A percentile compares a stretch with the other conserved stretches of the same genome.
These are phyloP conservation scores for Ostrea denselamellosa DNA, from an alignment of 1,140 invertebrate species.

Conservation along the genomic window DNA sequence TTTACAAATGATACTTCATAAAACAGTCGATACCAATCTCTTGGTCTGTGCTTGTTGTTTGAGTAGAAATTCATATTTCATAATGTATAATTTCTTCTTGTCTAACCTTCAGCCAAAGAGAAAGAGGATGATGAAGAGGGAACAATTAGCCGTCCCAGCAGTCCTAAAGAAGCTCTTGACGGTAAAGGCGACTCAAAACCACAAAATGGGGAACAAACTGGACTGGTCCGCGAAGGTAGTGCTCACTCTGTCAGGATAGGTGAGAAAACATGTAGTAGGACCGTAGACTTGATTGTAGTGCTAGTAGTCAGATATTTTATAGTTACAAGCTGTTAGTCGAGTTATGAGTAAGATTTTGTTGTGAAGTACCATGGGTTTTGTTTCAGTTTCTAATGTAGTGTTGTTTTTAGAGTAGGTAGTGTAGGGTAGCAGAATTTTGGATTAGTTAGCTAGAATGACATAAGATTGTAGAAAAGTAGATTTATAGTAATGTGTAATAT, in stretches of 20 bases:
- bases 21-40: no score
- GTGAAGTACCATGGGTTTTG: no score
- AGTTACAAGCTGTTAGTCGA: neutral
- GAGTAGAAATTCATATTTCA: neutral
- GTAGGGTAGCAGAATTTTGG: no score
- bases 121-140: slow-evolving; percentile 69
- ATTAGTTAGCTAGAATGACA: no score
- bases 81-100: neutral
- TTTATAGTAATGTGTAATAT: no score
- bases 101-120: slow-evolving; percentile 53
- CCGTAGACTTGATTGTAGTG: neutral
- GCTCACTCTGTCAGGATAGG: slow-evolving; percentile 57
- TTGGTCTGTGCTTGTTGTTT: no score
- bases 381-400: no score
- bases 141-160: slow-evolving; percentile 70
- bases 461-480: no score
- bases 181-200: slow-evolving; percentile 50
- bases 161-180: slow-evolving; percentile 62
- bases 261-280: slow-evolving; percentile 28
- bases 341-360: no score
- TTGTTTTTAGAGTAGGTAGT: no score
- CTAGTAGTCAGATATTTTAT: neutral
- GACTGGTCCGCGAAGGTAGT: slow-evolving; percentile 55
- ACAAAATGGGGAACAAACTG: neutral
- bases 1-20: no score